phyloP scores from a whole-genome alignment of 1,140 invertebrate species.

The Eupristina koningsbergeri region DNA sequence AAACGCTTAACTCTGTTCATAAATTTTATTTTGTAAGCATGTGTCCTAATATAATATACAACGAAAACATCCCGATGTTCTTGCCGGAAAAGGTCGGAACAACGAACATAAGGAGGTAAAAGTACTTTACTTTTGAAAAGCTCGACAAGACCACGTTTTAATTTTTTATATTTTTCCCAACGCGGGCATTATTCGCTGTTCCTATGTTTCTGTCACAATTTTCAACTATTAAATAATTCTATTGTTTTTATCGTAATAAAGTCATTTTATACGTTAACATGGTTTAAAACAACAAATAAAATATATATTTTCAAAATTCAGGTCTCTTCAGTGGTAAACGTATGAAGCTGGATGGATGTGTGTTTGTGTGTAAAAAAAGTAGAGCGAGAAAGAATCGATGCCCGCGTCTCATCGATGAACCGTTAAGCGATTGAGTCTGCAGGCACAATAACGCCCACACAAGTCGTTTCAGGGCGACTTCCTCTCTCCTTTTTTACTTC shows the following conservation, averaged over 20 bases:
- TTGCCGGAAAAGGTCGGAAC: conserved; percentile 43
- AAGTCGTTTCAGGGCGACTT: conserved; percentile 9
- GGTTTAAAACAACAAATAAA: conserved; percentile 27
- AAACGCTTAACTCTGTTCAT: conserved; percentile 40
- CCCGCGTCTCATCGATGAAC: conserved; percentile 46
- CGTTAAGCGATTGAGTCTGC: conserved; percentile 49
- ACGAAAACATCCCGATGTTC: conserved; percentile 49
- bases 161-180: conserved; percentile 1
- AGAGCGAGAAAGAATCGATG: conserved; percentile 52
- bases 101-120: conserved; percentile 21
- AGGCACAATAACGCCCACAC: conserved; percentile 37
- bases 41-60: conserved; percentile 15
- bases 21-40: conserved; percentile 12
- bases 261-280: conserved; percentile 23
- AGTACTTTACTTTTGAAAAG: conserved; percentile 36
- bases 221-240: conserved; percentile 20
- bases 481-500: too few species aligned
- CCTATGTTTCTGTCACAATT: neutral
- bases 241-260: conserved; percentile 34
- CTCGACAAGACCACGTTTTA: conserved; percentile 17
- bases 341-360: conserved; percentile 14
- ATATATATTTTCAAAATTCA: conserved; percentile 38
- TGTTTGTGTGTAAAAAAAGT: conserved; percentile 39
- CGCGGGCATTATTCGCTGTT: conserved; percentile 12
- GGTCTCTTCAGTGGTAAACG: conserved; percentile 10